Conservation (phyloP, 1,140 invertebrate species). For the Drosophila ohnishii region DNA sequence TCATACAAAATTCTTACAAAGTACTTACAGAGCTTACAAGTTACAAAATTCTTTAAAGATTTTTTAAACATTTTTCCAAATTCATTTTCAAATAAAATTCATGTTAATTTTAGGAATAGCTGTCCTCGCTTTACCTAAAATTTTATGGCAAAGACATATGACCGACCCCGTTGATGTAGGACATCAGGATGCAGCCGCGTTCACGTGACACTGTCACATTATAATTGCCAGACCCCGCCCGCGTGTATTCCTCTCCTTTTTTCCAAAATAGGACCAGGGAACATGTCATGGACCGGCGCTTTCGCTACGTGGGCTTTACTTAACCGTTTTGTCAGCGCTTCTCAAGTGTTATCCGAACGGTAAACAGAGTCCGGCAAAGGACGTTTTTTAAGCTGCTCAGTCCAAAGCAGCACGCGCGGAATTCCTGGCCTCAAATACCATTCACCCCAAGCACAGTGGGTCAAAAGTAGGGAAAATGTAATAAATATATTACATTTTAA, state of each 20-base stretch:
- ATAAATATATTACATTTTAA: not conserved
- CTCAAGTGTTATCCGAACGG: conserved; percentile 74
- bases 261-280: conserved; percentile 2
- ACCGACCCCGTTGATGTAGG: conserved; percentile 1
- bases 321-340: conserved; percentile 68
- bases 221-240: conserved; percentile 59
- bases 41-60: not conserved
- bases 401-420: conserved; percentile 50
- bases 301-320: conserved; percentile 53
- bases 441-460: conserved; percentile 37
- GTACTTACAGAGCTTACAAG: too few relatives aligned
- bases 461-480: not conserved
- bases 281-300: conserved; percentile 46
- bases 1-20: too few relatives aligned
- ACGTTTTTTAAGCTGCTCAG: conserved; percentile 73
- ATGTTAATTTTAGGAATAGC: too few relatives aligned
- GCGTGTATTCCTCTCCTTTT: conserved; percentile 2
- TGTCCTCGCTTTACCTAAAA: not conserved
- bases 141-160: not conserved
- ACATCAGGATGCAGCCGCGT: conserved; percentile 44
- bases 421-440: conserved; percentile 13
- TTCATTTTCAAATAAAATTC: too few relatives aligned
- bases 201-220: conserved; percentile 65
- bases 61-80: not conserved
- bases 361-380: conserved; percentile 57